phyloP scores from a whole-genome alignment of 2,888 invertebrate species.

The Nasonia oneida region DNA sequence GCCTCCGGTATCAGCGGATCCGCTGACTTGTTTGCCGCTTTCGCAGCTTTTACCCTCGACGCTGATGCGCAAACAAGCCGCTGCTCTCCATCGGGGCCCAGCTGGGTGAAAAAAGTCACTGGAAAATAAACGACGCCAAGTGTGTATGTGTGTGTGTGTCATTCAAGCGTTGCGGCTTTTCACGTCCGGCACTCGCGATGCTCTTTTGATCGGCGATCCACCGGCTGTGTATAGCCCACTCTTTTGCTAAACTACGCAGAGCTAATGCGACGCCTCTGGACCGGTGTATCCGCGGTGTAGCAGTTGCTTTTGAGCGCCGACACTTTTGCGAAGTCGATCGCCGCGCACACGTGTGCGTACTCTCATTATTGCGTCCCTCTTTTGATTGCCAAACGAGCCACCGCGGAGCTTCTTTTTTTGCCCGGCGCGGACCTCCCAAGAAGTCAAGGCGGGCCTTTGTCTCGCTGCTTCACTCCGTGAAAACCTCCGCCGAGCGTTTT shows the following conservation, averaged over 20 bases:
- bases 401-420: conserved; percentile 12
- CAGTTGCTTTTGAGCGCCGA: background rate
- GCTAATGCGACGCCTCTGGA: background rate
- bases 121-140: background rate
- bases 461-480: too few relatives aligned
- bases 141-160: background rate
- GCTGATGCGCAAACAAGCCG: background rate
- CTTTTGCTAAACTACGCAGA: background rate
- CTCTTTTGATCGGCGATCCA: conserved; percentile 20
- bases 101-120: background rate
- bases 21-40: background rate
- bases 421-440: conserved; percentile 43
- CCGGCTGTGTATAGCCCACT: background rate
- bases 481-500: background rate
- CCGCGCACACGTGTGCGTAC: background rate
- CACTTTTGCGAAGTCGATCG: background rate
- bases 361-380: background rate
- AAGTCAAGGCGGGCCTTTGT: background rate
- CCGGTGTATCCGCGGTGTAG: background rate
- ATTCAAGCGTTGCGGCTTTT: background rate
- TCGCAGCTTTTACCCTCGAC: background rate
- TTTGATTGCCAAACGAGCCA: conserved; percentile 68
- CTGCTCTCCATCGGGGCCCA: background rate
- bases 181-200: background rate
- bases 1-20: background rate